Conservation (phyloP, 2,113 vertebrate genomes). For the Myotis davidii region DNA sequence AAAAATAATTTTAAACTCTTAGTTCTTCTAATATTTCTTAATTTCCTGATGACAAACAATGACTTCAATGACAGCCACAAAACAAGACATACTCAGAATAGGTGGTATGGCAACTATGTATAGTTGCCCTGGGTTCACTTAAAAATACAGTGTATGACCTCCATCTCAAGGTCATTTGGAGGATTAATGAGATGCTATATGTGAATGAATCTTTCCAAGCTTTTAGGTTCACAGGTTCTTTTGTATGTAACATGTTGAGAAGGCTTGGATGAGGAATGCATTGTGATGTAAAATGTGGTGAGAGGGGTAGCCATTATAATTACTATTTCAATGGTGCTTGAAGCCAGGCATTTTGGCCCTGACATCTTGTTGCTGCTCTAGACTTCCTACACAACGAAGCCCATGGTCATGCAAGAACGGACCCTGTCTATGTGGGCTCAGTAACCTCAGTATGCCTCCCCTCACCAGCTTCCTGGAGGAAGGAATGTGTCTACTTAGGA, state of each 20-base stretch:
- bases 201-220: neutral
- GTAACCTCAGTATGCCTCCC: neutral
- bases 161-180: neutral
- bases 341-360: neutral
- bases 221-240: neutral
- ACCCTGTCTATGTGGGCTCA: neutral
- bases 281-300: neutral
- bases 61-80: neutral
- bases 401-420: neutral
- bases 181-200: neutral
- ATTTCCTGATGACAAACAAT: neutral
- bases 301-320: neutral
- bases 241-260: neutral
- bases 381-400: neutral
- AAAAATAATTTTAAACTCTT: neutral
- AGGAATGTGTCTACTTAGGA: neutral
- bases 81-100: neutral
- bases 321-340: neutral
- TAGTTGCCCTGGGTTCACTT: neutral
- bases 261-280: neutral
- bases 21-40: neutral
- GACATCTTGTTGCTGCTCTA: neutral
- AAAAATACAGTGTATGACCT: neutral
- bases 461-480: neutral
- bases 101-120: accelerated